Percentiles rank a stretch among this genome's conserved stretches.
Conservation (phyloP, 2,113 vertebrate genomes). For the Cairina moschata region DNA sequence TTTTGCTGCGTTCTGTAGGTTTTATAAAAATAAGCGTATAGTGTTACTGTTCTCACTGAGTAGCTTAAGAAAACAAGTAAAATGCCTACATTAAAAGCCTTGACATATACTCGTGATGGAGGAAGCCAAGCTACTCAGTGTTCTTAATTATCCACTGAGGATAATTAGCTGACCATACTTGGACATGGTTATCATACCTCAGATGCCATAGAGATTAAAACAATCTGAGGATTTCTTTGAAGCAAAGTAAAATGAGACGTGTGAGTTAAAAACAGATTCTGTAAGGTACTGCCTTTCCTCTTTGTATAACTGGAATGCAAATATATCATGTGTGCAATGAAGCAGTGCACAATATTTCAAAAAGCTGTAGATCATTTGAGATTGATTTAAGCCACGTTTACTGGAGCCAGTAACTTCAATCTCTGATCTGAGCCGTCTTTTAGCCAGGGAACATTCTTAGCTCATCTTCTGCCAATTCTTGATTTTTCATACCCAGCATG, state of each 20-base stretch:
- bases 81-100: neutral
- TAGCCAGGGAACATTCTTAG: neutral
- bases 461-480: neutral
- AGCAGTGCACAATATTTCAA: neutral
- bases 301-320: neutral
- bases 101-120: neutral
- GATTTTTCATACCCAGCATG: neutral
- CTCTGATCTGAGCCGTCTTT: neutral
- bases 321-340: neutral
- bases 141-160: neutral
- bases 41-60: neutral
- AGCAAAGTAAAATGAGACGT: neutral
- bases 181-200: neutral
- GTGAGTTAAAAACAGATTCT: neutral
- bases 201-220: neutral
- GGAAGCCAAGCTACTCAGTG: neutral
- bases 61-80: neutral
- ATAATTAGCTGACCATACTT: neutral
- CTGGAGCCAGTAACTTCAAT: neutral
- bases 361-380: neutral
- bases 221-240: neutral
- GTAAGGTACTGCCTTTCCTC: neutral
- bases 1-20: neutral
- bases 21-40: neutral
- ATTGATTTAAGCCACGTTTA: neutral